Conservation (phyloP, 2,797 vertebrate genomes). For the Phaenicophaeus curvirostris region DNA sequence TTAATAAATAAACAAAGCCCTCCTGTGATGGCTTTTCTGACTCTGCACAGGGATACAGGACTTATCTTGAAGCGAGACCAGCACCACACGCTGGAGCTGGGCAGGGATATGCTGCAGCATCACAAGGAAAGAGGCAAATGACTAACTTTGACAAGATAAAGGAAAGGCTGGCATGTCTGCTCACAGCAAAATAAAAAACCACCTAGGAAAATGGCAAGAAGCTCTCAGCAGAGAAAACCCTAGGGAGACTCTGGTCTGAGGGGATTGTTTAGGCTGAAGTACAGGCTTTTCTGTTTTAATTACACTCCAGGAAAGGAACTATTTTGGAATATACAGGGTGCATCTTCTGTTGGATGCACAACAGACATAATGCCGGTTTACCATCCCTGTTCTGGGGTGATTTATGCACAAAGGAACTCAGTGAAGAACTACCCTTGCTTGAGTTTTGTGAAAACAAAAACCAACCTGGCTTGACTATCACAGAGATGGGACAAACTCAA, state of each 20-base stretch:
- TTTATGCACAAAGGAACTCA: background rate
- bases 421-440: background rate
- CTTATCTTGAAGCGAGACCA: accelerated
- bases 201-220: background rate
- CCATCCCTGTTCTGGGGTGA: background rate
- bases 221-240: background rate
- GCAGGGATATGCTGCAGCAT: background rate
- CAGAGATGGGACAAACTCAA: background rate
- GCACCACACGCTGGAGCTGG: background rate
- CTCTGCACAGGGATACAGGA: background rate
- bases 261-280: background rate
- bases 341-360: background rate
- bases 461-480: background rate
- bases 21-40: background rate
- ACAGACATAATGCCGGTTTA: accelerated
- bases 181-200: background rate
- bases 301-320: background rate
- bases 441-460: background rate
- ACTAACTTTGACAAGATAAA: background rate
- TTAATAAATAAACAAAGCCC: constrained; percentile 28
- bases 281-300: background rate
- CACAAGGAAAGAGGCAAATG: background rate
- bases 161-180: background rate
- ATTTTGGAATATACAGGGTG: background rate
- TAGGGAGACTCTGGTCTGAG: background rate